Evolutionary conservation across 2,888 invertebrate genomes (phyloP), one percentile per base, ranked within the genome.

Genomic region (Ormia ochracea): DNA sequence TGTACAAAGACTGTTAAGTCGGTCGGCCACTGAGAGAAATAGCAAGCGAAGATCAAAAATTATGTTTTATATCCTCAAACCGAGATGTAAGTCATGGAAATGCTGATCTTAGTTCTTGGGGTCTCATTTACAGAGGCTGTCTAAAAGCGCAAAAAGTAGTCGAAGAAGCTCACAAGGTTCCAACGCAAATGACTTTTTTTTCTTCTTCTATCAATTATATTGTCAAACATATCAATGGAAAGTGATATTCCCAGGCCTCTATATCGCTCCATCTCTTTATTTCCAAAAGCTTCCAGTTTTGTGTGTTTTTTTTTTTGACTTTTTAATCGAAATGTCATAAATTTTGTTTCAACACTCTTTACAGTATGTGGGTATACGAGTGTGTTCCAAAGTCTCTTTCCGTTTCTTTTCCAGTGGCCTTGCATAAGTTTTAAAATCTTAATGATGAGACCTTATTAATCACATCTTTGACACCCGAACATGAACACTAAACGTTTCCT

Each of bases 361-460:
- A 66, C 70, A 54, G 59, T 66, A 66, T 31, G 17, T n/a, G n/a
- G n/a, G n/a, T n/a, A n/a, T n/a, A n/a, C n/a, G n/a, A n/a, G n/a
- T n/a, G n/a, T n/a, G n/a, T n/a, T n/a, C n/a, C n/a, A n/a, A n/a
- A n/a, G n/a, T 38, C 36, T 61, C 23, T 12, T n/a, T 58, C 21
- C 17, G 12, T 1, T 0, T 36, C 4, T 41, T 36, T 23, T 17
- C 10, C 3, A 54, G 43, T 17, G 33, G 36, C 66, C 75, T 68
- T 61, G 75, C 45, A 68, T 36, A 59, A 19, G 63, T 28, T 69
- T 76, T 58, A 61, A 72, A 75, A 75, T 75, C 79, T 75, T 54
- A 72, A 68, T 76, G 75, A 80, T 76, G 80, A 50, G 70, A 80
- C 72, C 72, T 80, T 80, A 80, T 80, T 80, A 76, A 80, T 80